Evolutionary conservation across 2,888 invertebrate genomes (phyloP).

Genomic region (Stenotaenia linearis): DNA sequence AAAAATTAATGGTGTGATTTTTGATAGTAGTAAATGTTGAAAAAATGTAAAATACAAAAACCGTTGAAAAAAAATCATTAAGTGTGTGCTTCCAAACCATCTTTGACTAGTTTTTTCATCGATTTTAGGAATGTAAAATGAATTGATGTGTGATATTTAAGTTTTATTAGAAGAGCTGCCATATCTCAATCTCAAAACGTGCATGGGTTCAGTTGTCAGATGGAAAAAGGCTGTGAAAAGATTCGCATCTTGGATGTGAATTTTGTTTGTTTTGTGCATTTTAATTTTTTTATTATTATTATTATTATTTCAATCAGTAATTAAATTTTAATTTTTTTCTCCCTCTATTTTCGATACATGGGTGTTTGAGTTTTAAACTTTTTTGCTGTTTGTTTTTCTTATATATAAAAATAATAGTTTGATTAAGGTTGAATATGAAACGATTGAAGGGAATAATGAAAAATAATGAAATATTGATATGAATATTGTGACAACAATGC

Average conservation of each 20-base stretch:
- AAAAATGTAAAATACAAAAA: not conserved
- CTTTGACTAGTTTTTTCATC: not conserved
- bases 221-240: slow-evolving; percentile 12
- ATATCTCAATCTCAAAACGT: slow-evolving; percentile 3
- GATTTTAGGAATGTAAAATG: not conserved
- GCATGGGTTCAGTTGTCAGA: slow-evolving; percentile 11
- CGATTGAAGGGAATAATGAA: not conserved
- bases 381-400: not conserved
- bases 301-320: not conserved
- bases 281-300: not conserved
- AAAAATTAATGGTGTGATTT: not conserved
- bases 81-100: slow-evolving; percentile 15
- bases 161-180: slow-evolving; percentile 11
- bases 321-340: not conserved
- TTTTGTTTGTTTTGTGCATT: slow-evolving; percentile 2
- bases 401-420: not conserved
- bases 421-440: not conserved
- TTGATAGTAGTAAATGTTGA: not conserved
- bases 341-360: not conserved
- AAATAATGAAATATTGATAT: not conserved
- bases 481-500: slow-evolving; percentile 16
- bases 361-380: not conserved
- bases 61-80: not conserved
- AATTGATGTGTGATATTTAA: slow-evolving; percentile 6
- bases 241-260: not conserved